Evolutionary conservation across 2,888 invertebrate genomes (phyloP).

Genomic region (Agapostemon virescens): DNA sequence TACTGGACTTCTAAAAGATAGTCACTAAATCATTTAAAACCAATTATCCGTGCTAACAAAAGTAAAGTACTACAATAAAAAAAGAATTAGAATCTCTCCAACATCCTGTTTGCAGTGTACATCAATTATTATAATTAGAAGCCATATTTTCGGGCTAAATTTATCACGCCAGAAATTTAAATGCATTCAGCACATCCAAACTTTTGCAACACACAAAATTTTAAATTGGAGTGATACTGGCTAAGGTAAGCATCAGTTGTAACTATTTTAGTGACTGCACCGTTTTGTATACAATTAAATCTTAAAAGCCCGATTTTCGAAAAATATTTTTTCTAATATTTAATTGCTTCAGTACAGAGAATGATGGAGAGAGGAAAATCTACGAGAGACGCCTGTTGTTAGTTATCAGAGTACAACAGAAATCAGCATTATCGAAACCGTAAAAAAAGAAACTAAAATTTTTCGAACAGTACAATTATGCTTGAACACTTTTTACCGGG

Average conservation of each 20-base stretch:
- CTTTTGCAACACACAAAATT: background rate
- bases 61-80: background rate
- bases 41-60: background rate
- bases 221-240: background rate
- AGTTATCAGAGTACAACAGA: background rate
- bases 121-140: background rate
- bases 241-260: background rate
- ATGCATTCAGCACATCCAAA: background rate
- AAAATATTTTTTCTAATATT: background rate
- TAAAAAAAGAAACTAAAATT: background rate
- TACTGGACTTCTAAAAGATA: conserved; percentile 43
- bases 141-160: background rate
- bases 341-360: background rate
- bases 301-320: background rate
- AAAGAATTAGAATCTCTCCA: background rate
- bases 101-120: background rate
- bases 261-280: background rate
- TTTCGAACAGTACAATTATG: background rate
- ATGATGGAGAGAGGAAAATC: background rate
- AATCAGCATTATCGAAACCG: background rate
- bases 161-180: background rate
- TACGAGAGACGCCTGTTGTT: background rate
- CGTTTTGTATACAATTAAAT: background rate
- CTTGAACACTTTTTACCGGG: background rate
- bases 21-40: background rate